phyloP scores from a whole-genome alignment of 2,888 invertebrate species.

The Sminthurinus aureus region DNA sequence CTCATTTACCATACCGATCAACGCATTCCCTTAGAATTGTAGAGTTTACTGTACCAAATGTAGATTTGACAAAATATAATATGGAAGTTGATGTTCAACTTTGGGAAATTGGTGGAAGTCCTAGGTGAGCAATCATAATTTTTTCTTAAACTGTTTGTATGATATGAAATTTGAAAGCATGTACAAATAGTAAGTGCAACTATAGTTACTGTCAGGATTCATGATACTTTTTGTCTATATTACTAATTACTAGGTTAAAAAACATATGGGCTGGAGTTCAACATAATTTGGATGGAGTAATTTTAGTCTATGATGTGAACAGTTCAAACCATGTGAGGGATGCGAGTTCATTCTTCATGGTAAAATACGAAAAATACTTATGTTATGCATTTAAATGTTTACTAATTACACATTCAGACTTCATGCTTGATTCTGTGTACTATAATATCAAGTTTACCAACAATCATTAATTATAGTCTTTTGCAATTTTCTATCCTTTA shows the following conservation, averaged over 20 bases:
- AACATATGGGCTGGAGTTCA: conserved; percentile 56
- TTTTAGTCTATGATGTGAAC: conserved; percentile 54
- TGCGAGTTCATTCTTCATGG: conserved; percentile 55
- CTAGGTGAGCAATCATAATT: conserved; percentile 42
- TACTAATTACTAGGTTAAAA: conserved; percentile 46
- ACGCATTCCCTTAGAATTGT: conserved; percentile 58
- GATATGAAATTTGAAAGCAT: background rate
- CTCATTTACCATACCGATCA: conserved; percentile 54
- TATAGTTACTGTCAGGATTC: background rate
- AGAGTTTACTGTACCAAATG: conserved; percentile 49
- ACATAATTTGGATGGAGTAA: conserved; percentile 54
- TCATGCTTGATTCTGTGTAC: too few relatives aligned
- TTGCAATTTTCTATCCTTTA: background rate
- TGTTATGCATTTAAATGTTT: background rate
- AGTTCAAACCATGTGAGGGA: conserved; percentile 54
- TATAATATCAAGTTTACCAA: too few relatives aligned
- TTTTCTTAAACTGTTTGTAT: too few relatives aligned
- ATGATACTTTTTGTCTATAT: background rate
- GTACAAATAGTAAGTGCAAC: background rate
- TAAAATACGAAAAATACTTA: too few relatives aligned
- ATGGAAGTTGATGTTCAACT: conserved; percentile 56
- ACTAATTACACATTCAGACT: too few relatives aligned
- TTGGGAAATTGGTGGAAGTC: conserved; percentile 60
- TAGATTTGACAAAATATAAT: conserved; percentile 52
- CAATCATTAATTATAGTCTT: too few relatives aligned